A percentile compares a stretch with the other conserved stretches of the same genome.
phyloP scores from a whole-genome alignment of 2,797 vertebrate species.

The Anolis apletophallus region DNA sequence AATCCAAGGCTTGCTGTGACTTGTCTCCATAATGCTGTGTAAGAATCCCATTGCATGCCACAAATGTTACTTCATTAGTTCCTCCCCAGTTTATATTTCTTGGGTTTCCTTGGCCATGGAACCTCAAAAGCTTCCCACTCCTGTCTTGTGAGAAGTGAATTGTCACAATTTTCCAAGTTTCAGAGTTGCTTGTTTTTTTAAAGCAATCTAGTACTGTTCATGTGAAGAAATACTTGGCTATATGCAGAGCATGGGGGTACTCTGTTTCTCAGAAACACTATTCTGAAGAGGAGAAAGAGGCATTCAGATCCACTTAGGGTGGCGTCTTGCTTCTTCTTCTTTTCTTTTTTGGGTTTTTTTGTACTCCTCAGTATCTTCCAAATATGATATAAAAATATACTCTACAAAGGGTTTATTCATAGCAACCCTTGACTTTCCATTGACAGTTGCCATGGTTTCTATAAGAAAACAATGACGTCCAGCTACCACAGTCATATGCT shows the following conservation, averaged over 20 bases:
- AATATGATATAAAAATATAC: slow-evolving; percentile 11
- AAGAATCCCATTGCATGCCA: not conserved
- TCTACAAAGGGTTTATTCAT: slow-evolving; percentile 26
- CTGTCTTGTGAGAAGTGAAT: not conserved
- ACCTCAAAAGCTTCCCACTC: not conserved
- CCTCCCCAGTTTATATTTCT: not conserved
- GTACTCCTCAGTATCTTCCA: not conserved
- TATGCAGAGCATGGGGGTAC: not conserved
- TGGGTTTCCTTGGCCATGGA: not conserved
- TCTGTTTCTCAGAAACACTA: slow-evolving; percentile 1
- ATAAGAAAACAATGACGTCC: slow-evolving; percentile 8
- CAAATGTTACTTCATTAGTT: not conserved
- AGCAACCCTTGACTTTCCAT: slow-evolving; percentile 36
- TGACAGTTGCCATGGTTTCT: slow-evolving; percentile 49
- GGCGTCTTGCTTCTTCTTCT: not conserved
- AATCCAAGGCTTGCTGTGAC: not conserved
- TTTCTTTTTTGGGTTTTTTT: not conserved
- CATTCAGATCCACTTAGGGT: not conserved
- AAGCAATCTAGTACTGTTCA: not conserved
- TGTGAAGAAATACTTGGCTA: not conserved
- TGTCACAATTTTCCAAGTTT: not conserved
- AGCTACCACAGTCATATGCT: not conserved
- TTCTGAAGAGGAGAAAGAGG: not conserved
- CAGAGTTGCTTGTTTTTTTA: not conserved
- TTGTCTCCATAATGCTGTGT: not conserved